A percentile compares a stretch with the other conserved stretches of the same genome.
Conservation (phyloP, 2,797 vertebrate genomes). For the Hippoglossus hippoglossus region DNA sequence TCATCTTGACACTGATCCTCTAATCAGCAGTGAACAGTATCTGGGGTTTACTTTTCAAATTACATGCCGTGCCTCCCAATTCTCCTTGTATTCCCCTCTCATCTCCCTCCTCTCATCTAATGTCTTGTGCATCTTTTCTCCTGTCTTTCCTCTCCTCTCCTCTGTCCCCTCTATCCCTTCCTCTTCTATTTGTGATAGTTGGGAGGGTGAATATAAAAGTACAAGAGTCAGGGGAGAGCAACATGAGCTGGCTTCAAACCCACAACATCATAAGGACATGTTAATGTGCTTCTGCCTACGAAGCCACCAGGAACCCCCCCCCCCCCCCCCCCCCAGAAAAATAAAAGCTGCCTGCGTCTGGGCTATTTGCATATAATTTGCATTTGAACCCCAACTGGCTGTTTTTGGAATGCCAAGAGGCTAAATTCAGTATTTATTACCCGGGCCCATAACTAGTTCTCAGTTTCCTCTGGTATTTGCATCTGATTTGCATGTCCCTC, state of each 20-base stretch:
- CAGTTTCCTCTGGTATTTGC: slow-evolving; percentile 81
- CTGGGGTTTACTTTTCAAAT: slow-evolving; percentile 64
- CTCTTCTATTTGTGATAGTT: slow-evolving; percentile 32
- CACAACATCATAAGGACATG: slow-evolving; percentile 47
- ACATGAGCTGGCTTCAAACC: slow-evolving; percentile 55
- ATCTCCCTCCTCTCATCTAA: slow-evolving; percentile 26
- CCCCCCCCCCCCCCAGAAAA: slow-evolving; percentile 60
- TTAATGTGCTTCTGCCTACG: slow-evolving; percentile 42
- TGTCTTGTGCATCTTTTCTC: slow-evolving; percentile 21
- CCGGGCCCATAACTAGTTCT: slow-evolving; percentile 79
- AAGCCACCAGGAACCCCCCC: slow-evolving; percentile 52
- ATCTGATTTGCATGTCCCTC: slow-evolving; percentile 84
- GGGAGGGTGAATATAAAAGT: slow-evolving; percentile 33
- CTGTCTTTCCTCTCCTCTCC: slow-evolving; percentile 1
- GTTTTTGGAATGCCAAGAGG: slow-evolving; percentile 85
- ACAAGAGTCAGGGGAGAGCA: slow-evolving; percentile 32
- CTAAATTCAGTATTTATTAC: slow-evolving; percentile 87
- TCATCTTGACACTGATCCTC: slow-evolving; percentile 48
- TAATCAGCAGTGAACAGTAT: slow-evolving; percentile 58
- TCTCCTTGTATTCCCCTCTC: slow-evolving; percentile 32
- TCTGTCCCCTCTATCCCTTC: slow-evolving; percentile 1
- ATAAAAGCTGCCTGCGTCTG: slow-evolving; percentile 59
- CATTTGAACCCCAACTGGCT: slow-evolving; percentile 82
- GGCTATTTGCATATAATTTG: slow-evolving; percentile 85
- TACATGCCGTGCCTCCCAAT: slow-evolving; percentile 26